Conservation (phyloP, 2,888 invertebrate species). For the Ptilodon capucinus region DNA sequence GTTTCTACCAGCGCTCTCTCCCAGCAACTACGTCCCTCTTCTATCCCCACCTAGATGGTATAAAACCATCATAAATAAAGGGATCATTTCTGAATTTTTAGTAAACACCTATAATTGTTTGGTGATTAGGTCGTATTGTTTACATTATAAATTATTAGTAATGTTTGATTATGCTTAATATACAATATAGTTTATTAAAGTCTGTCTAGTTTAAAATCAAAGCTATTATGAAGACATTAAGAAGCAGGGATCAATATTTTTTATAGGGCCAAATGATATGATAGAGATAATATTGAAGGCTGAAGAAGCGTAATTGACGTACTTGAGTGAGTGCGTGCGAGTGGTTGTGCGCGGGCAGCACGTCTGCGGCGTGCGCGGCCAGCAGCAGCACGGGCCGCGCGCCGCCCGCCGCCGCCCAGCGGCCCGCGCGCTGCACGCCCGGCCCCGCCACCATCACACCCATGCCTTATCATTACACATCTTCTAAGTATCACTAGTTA, state of each 20-base stretch:
- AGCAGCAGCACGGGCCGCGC: constrained; percentile 89
- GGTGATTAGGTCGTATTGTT: too few species aligned
- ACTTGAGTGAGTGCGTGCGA: constrained; percentile 43
- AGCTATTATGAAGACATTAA: too few species aligned
- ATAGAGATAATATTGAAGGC: too few species aligned
- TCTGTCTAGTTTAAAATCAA: too few species aligned
- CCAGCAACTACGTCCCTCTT: constrained; percentile 55
- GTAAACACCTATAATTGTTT: too few species aligned
- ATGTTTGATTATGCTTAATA: too few species aligned
- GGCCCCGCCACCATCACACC: constrained; percentile 24
- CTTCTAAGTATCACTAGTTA: too few species aligned
- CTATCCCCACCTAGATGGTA: constrained; percentile 62
- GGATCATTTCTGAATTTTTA: too few species aligned
- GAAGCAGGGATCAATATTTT: too few species aligned
- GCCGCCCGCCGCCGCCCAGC: constrained; percentile 25
- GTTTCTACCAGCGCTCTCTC: constrained; percentile 45
- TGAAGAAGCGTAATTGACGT: background rate
- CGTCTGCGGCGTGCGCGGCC: constrained; percentile 95
- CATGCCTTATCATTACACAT: background rate
- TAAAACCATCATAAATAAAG: background rate
- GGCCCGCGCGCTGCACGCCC: constrained; percentile 34
- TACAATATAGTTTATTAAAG: too few species aligned
- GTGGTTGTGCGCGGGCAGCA: constrained; percentile 79
- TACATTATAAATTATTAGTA: too few species aligned
- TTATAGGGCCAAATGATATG: too few species aligned